Evolutionary conservation across 2,113 vertebrate genomes (phyloP), one percentile per base, ranked within the genome.

Genomic region (Enhydra lutris): DNA sequence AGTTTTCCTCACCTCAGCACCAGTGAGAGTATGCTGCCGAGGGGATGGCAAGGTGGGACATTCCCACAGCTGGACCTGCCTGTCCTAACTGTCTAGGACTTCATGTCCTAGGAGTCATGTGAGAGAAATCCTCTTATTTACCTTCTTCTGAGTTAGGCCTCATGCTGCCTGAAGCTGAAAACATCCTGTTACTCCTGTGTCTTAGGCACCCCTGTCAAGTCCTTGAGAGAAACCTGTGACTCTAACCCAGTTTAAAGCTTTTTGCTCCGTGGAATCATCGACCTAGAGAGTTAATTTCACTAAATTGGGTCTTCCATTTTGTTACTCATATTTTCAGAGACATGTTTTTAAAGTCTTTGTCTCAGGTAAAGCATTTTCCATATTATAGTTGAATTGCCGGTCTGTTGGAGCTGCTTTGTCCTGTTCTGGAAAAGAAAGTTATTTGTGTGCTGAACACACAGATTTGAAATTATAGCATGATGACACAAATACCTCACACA

Each of bases 311-410:
- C 6, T 42, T 71, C 2, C 6, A 5, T 50, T 91, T 86, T 59
- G 21, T 78, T 57, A 57, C 23, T 69, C 23, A 1, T 74, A 24
- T 76, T 93, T 91, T 69, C 31, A 74, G 52, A 87, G 71, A 81
- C 42, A 0, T 78, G 1, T 39, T 55, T 93, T 90, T 90, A n/a
- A 15, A 73, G 50, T 31, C 21, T 9, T 20, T 42, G 0, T 80
- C 63, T 78, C 7, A 11, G 14, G n/a, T 10, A 59, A 39, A 87
- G 76, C 21, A 11, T 91, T 81, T 71, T 87, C 31, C 29, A n/a
- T 0, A 0, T 76, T 34, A 1, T 12, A 14, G 11, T 15, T 55
- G 82, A 93, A 15, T 52, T 47, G 34, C 4, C 0, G 3, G 6
- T 59, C 29, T 34, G 0, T 50, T 55, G 39, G 15, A 29, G 13